These are phyloP conservation scores for Guaruba guarouba DNA, from an alignment of 2,113 vertebrate species.

Conservation along the genomic window DNA sequence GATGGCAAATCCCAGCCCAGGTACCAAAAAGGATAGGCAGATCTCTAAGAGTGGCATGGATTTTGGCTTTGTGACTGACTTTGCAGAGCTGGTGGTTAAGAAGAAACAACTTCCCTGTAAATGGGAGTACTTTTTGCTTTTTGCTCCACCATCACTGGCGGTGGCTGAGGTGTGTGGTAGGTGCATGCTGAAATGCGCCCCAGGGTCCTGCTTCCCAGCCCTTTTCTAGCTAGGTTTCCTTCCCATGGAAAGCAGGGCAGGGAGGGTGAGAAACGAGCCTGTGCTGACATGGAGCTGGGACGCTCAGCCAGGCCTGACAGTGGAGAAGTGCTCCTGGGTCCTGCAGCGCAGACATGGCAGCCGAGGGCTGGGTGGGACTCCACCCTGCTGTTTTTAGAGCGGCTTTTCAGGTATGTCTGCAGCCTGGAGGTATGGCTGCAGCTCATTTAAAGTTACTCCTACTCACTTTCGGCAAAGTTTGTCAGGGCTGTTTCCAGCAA, in stretches of 20 bases:
- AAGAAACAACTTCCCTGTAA: not conserved
- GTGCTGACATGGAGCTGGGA: not conserved
- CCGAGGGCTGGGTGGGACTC: not conserved
- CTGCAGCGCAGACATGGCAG: not conserved
- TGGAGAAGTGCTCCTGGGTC: not conserved
- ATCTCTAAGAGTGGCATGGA: not conserved
- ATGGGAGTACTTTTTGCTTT: not conserved
- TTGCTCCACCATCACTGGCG: rapidly evolving
- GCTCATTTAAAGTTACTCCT: constrained; percentile 6
- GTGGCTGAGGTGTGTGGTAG: not conserved
- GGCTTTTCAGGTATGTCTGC: constrained; percentile 50
- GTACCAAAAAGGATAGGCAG: not conserved
- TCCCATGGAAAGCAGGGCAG: not conserved
- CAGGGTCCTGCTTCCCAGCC: not conserved
- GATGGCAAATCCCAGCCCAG: not conserved
- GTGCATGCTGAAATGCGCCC: not conserved
- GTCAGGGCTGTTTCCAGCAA: not conserved
- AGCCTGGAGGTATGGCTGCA: constrained; percentile 16
- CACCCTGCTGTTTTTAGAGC: not conserved
- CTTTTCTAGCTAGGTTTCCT: not conserved
- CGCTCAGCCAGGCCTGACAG: not conserved
- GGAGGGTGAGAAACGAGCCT: not conserved
- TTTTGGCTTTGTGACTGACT: not conserved
- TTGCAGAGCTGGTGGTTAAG: not conserved
- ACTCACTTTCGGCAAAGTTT: constrained; percentile 2